Conservation (phyloP, 2,797 vertebrate genomes). For the Oreonectes daqikongensis region DNA sequence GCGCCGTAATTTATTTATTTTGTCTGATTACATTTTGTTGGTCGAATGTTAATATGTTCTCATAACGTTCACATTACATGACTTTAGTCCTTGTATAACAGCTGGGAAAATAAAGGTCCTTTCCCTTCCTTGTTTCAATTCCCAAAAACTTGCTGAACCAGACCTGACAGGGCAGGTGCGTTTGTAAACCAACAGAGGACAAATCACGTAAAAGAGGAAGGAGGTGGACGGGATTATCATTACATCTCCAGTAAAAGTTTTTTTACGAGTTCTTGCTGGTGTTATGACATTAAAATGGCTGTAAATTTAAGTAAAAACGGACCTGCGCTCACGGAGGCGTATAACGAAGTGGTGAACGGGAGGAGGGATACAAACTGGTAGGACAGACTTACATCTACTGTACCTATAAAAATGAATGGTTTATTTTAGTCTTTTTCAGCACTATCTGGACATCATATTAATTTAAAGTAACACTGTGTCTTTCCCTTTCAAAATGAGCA, state of each 20-base stretch:
- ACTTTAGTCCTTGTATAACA: neutral
- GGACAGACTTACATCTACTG: slow-evolving; percentile 48
- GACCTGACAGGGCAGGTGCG: slow-evolving; percentile 34
- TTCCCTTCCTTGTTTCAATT: slow-evolving; percentile 48
- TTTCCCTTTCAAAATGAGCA: neutral
- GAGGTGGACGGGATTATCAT: neutral
- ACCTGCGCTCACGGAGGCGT: slow-evolving; percentile 79
- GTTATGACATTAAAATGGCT: slow-evolving; percentile 71
- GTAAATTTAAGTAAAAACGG: slow-evolving; percentile 88
- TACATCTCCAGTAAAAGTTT: neutral
- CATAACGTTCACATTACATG: neutral
- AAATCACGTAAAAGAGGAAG: slow-evolving; percentile 8
- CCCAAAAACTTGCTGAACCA: slow-evolving; percentile 43
- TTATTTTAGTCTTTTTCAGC: neutral
- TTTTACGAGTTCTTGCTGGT: neutral
- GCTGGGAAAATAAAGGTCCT: neutral
- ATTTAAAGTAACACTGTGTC: neutral
- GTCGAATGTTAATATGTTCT: neutral
- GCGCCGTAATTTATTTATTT: neutral
- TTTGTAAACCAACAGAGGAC: neutral
- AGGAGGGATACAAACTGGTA: slow-evolving; percentile 84
- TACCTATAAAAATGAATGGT: neutral
- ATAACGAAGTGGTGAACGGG: slow-evolving; percentile 79
- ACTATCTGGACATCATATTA: neutral
- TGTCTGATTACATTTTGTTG: neutral